Evolutionary conservation across 2,888 invertebrate species (phyloP), one percentile per base, ranked within the genome.

Genomic region (Diarsia dahlii): DNA sequence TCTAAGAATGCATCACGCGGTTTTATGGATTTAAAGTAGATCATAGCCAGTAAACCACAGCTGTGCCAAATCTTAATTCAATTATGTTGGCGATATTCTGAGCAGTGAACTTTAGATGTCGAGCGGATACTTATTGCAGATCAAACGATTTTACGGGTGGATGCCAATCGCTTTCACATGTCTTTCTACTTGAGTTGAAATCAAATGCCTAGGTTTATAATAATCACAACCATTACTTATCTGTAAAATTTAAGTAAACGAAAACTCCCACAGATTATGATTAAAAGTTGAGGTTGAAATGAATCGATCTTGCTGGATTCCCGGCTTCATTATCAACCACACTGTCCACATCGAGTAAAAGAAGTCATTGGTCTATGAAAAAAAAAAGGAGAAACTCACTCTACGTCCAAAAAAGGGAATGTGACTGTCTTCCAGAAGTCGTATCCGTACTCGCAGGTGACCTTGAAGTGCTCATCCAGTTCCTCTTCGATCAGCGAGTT

Each of bases 371-470:
- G 28, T 60, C 15, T 58, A 28, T 58, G 15, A 28, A 4, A 58
- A n/a, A 58, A n/a, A 0, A 63, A 67, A 18, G 0, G 18, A 0
- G 15, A 3, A 46, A 97, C 99, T 98, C 94, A 99, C 99, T 99
- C 99, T 74, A 99, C 99, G 92, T 99, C 99, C 75, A 99, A 96
- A 93, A 99, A 99, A 1, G 99, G 99, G 95, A 99, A 99, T 0
- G 99, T 99, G 58, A 99, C 99, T 0, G 99, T 99, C 95, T 99
- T 99, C 99, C 99, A 99, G 95, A 99, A 99, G 94, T 99, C 99
- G 92, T 99, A 99, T 76, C 99, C 99, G 90, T 99, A 99, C 95
- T 99, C 99, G 95, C 99, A 99, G 63, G 99, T 99, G 70, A 99
- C 99, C 96, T 99, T 99, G 94, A 99, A 99, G 92, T 99, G 99